Evolutionary conservation across 2,113 vertebrate species (phyloP).

Genomic region (Seriola rivoliana): DNA sequence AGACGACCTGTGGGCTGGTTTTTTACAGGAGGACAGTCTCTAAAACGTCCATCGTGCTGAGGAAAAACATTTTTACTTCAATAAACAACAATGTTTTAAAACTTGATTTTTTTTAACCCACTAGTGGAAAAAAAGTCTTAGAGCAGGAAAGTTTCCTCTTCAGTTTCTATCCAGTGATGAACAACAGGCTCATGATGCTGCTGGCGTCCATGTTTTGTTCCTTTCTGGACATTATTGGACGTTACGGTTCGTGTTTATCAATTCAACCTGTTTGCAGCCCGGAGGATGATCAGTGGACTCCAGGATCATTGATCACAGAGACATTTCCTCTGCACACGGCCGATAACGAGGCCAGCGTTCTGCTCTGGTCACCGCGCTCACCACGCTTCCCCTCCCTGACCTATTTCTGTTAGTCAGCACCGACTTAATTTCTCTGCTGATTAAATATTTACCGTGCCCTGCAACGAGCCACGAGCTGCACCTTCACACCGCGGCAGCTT

Average conservation of each 20-base stretch:
- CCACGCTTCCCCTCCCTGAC: conserved; percentile 31
- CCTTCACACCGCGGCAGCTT: conserved; percentile 27
- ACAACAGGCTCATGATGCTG: neutral
- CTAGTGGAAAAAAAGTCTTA: too few relatives aligned
- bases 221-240: neutral
- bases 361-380: conserved; percentile 41
- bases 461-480: conserved; percentile 13
- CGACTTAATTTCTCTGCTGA: conserved; percentile 49
- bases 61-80: too few relatives aligned
- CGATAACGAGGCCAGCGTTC: conserved; percentile 2
- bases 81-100: too few relatives aligned
- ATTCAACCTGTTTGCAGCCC: neutral
- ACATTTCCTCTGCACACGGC: conserved; percentile 15
- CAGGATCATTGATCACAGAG: conserved; percentile 11
- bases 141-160: too few relatives aligned
- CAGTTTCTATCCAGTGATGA: too few relatives aligned
- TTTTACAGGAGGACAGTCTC: too few relatives aligned
- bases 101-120: too few relatives aligned
- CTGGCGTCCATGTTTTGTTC: neutral
- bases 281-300: neutral
- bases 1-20: too few relatives aligned
- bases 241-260: neutral
- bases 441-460: conserved; percentile 72
- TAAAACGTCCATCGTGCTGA: too few relatives aligned
- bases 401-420: conserved; percentile 53